A percentile compares a stretch with the other conserved stretches of the same genome.
phyloP scores from a whole-genome alignment of 1,140 invertebrate genomes.

The Drosophila yakuba region DNA sequence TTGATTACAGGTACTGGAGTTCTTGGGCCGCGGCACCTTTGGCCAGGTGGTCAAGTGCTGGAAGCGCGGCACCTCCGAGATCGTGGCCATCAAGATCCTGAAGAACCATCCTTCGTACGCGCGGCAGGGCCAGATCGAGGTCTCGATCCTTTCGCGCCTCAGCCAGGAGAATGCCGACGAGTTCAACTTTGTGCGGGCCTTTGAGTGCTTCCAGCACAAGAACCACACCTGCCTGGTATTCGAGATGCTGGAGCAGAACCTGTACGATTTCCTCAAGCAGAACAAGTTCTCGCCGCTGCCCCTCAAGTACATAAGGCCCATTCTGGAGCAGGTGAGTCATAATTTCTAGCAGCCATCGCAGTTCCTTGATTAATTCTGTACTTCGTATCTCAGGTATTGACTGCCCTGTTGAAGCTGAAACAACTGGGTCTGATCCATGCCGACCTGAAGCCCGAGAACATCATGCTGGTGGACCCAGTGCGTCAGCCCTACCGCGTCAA shows the following conservation, averaged over 20 bases:
- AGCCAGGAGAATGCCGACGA: constrained; percentile 99
- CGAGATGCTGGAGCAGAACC: constrained; percentile 99
- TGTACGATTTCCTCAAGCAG: constrained; percentile 99
- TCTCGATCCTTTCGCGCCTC: constrained; percentile 97
- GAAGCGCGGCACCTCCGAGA: constrained; percentile 99
- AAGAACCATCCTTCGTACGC: constrained; percentile 99
- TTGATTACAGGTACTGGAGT: constrained; percentile 93
- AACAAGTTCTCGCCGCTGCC: constrained; percentile 99
- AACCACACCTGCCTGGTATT: constrained; percentile 99
- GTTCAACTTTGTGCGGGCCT: constrained; percentile 99
- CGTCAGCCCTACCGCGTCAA: constrained; percentile 98
- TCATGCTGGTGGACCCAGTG: constrained; percentile 99
- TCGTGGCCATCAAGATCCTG: constrained; percentile 99
- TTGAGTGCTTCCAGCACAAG: constrained; percentile 99
- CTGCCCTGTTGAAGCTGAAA: constrained; percentile 98
- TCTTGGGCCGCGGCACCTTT: constrained; percentile 99
- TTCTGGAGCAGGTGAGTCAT: constrained; percentile 95
- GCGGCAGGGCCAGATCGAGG: constrained; percentile 99
- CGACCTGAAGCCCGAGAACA: constrained; percentile 99
- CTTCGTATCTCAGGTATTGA: constrained; percentile 87
- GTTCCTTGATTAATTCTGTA: neutral
- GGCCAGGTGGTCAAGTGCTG: constrained; percentile 99
- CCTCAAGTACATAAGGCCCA: constrained; percentile 98
- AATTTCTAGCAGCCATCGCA: too few relatives aligned
- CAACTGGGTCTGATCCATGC: constrained; percentile 99